phyloP scores from a whole-genome alignment of 2,888 invertebrate species.

The Scaptomyza polygonia region DNA sequence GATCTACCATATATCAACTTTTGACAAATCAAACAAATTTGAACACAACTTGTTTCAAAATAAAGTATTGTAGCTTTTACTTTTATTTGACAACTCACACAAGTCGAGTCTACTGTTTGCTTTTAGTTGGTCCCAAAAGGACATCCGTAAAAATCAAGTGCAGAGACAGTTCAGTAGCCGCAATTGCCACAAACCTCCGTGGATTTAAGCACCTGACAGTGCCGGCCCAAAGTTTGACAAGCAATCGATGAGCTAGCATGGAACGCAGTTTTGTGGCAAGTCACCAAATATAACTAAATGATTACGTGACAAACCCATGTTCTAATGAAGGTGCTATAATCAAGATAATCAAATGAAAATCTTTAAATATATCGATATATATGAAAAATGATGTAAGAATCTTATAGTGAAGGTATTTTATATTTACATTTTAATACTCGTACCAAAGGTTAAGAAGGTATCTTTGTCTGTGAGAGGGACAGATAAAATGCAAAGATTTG shows the following conservation, averaged over 20 bases:
- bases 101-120: conserved; percentile 38
- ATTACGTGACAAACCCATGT: conserved; percentile 11
- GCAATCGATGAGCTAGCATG: conserved; percentile 19
- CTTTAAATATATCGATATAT: no score
- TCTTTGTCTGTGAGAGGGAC: no score
- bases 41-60: not conserved
- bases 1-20: no score
- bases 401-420: no score
- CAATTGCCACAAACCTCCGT: conserved; percentile 28
- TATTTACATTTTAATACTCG: no score
- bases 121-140: conserved; percentile 19
- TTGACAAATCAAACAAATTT: not conserved
- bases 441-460: no score
- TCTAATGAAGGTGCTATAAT: conserved; percentile 7
- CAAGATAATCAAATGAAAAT: no score
- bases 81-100: conserved; percentile 6
- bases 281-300: conserved; percentile 17
- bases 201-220: conserved; percentile 46
- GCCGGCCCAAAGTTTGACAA: conserved; percentile 42
- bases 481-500: no score
- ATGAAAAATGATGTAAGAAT: no score
- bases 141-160: conserved; percentile 1
- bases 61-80: not conserved
- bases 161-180: conserved; percentile 36
- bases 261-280: conserved; percentile 11